Evolutionary conservation across 2,888 invertebrate species (phyloP).

Genomic region (Arenicola marina): DNA sequence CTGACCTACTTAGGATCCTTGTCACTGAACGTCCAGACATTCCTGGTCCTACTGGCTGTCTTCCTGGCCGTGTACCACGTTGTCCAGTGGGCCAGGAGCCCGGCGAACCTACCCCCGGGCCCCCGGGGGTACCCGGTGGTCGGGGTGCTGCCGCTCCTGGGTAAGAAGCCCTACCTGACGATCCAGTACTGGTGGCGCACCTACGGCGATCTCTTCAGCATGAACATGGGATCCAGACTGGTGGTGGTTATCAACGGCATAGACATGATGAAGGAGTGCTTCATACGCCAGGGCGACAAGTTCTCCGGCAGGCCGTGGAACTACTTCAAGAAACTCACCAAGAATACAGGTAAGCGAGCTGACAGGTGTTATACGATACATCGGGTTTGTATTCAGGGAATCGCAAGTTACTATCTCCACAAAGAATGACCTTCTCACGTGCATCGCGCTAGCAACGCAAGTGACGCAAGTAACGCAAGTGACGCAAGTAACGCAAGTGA

Average conservation of each 20-base stretch:
- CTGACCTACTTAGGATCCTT: too few relatives aligned
- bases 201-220: constrained; percentile 37
- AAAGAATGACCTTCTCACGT: too few relatives aligned
- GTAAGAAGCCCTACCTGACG: constrained; percentile 23
- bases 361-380: too few relatives aligned
- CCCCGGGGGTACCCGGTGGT: constrained; percentile 29
- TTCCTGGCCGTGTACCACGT: constrained; percentile 9
- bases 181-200: constrained; percentile 30
- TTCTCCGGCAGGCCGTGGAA: constrained; percentile 36
- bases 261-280: constrained; percentile 34
- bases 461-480: too few relatives aligned
- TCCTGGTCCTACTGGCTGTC: constrained; percentile 7
- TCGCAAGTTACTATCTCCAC: too few relatives aligned
- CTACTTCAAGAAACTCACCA: constrained; percentile 33
- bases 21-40: too few relatives aligned
- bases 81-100: not conserved
- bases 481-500: too few relatives aligned
- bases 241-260: constrained; percentile 38
- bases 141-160: constrained; percentile 30
- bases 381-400: too few relatives aligned
- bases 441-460: too few relatives aligned
- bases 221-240: constrained; percentile 34
- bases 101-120: constrained; percentile 25
- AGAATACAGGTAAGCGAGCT: constrained; percentile 29
- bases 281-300: constrained; percentile 33